Percentiles rank a stretch among this genome's conserved stretches.
Conservation (phyloP, 2,797 vertebrate species). For the Lagothrix lagotricha region DNA sequence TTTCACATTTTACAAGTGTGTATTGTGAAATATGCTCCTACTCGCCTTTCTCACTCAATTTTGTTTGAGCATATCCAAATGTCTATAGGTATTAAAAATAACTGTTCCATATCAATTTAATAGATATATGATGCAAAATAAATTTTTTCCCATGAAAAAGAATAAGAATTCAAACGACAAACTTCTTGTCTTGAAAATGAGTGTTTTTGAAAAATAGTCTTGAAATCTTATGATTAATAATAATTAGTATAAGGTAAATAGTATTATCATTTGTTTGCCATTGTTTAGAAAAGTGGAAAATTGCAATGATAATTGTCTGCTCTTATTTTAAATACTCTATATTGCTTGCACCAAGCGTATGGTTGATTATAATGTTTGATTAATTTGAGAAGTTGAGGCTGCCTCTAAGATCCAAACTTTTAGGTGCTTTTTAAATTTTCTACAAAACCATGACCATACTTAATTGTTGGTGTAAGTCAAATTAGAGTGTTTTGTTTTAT, state of each 20-base stretch:
- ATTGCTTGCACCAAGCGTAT: neutral
- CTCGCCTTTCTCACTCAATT: constrained; percentile 31
- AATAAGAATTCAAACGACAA: neutral
- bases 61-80: constrained; percentile 33
- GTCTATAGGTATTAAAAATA: constrained; percentile 30
- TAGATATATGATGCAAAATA: neutral
- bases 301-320: neutral
- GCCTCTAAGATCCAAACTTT: neutral
- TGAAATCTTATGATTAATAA: constrained; percentile 23
- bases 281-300: constrained; percentile 27
- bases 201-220: constrained; percentile 13
- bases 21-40: constrained; percentile 21
- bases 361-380: neutral
- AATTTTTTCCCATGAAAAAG: neutral
- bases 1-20: constrained; percentile 26
- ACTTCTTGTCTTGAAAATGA: constrained; percentile 10
- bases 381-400: neutral
- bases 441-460: neutral
- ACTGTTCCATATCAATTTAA: neutral
- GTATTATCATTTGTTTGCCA: neutral
- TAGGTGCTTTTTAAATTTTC: neutral
- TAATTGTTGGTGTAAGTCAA: neutral
- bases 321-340: neutral
- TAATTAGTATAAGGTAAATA: constrained; percentile 4
- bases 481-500: neutral